Evolutionary conservation across 35 echinoderm and acorn worm species (phyloP), one percentile per base, ranked within the genome.

Genomic region (Lytechinus pictus): DNA sequence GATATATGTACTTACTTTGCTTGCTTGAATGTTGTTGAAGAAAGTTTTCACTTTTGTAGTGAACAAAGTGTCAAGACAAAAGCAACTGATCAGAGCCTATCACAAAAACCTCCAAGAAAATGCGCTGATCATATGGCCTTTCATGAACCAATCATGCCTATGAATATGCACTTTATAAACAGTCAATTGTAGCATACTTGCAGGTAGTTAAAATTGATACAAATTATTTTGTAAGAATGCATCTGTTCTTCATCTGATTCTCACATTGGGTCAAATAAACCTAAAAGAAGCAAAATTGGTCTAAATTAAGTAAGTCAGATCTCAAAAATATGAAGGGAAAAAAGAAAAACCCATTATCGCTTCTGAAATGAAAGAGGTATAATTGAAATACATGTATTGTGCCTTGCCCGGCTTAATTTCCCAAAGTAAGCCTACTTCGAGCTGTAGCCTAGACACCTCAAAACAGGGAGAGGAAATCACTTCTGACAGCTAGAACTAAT

Each of bases 401-500:
- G 56, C 56, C 56, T 13, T 58, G 56, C 56, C 56, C 13, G 5
- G 56, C 13, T 58, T 10, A 58, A 58, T 71, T 71, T 16, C 19
- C 66, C 66, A 79, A 24, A 16, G 19, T 79, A 79, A 79, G 66
- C 66, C 66, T 79, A 79, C 4, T 21, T 79, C 19, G 4, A 79
- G 66, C 19, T 7, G 19, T 79, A 79, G 66, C 19, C 16, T 24
- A 79, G 19, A 79, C 19, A 5, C 19, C 66, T 79, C 66, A 79
- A 16, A 1, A 1, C 66, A 79, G 6, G 1, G 66, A 5, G 66
- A 79, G 66, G 66, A 79, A 79, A 79, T 79, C 66, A 79, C 16
- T 79, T n/a, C 66, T 79, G 66, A 79, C 66, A 79, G 19, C 66
- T 79, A 79, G 21, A 79, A 79, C 66, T 79, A 79, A 79, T 79